A percentile compares a stretch with the other conserved stretches of the same genome.
Evolutionary conservation across 2,113 vertebrate species (phyloP).

Genomic region (Mormyrus iriodes): DNA sequence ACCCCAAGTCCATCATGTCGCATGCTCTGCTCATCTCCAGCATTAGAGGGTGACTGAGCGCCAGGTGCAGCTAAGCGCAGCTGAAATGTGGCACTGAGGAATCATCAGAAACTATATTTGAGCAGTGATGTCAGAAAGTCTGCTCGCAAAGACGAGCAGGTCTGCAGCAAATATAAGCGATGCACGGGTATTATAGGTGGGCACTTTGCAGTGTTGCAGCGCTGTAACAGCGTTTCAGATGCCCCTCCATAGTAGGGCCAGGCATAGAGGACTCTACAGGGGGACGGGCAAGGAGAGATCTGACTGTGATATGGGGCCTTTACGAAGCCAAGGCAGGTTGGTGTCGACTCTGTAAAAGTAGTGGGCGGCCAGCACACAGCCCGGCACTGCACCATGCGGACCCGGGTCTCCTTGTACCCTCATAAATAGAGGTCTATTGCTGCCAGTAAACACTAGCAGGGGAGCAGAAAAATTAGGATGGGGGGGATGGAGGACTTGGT

Average conservation of each 20-base stretch:
- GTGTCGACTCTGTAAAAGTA: conserved; percentile 44
- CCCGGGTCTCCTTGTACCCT: neutral
- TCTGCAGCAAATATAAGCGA: neutral
- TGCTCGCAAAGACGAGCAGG: neutral
- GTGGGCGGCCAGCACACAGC: conserved; percentile 29
- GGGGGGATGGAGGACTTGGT: neutral
- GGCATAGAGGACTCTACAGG: neutral
- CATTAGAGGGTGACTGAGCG: neutral
- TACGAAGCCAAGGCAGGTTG: conserved; percentile 47
- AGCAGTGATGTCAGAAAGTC: neutral
- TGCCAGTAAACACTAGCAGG: conserved; percentile 12
- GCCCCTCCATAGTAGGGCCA: neutral
- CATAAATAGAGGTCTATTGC: neutral
- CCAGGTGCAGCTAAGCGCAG: neutral
- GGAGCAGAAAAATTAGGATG: neutral
- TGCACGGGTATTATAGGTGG: neutral
- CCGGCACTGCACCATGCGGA: neutral
- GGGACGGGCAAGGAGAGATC: conserved; percentile 58
- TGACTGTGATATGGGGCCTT: conserved; percentile 52
- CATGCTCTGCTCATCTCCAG: neutral
- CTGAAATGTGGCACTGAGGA: neutral
- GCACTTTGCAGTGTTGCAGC: neutral
- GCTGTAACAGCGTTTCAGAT: neutral
- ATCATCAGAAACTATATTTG: neutral
- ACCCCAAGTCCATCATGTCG: neutral